Base-by-base conservation (phyloP, 64 coral and sea anemone genomes). In the Stylophora pistillata region DNA sequence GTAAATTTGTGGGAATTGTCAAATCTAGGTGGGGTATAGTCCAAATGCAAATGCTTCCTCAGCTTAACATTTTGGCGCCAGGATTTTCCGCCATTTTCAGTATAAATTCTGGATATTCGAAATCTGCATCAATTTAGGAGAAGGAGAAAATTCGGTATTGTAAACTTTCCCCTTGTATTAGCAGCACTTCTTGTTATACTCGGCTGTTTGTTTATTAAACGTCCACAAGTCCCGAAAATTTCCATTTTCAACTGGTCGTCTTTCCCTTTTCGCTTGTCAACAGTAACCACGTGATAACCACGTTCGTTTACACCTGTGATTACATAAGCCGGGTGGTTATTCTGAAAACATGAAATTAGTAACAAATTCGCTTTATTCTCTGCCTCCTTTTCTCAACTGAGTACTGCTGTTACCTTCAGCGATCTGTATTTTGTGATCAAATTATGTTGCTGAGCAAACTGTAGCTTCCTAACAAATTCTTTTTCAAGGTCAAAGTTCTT, bases 221-320 rank as follows among this genome's bases (percentile, higher is more conserved):
- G 31, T 69, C 4, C 61, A 20, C 80, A 69, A 84, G 80, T 63
- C 20, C 64, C 1, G 52, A 53, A 69, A 41, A 84, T 84, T 84
- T 55, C 28, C 33, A 84, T 53, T 62, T 84, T 68, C 15, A 11
- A 68, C 64, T 68, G n/a, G 64, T 28, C 5, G 64, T 68, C 12
- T 68, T 68, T 25, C 3, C 37, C 37, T n/a, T 68, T 76, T 78
- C 75, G 53, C 75, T 55, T 78, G 75, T 78, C 14, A 78, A 78
- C 75, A 78, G 14, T 52, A 41, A 68, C 69, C 80, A 84, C 80
- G 80, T 84, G 80, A 28, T 70, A 10, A 84, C 13, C 56, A 33
- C 55, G 23, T 15, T 58, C 29, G 10, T 30, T 30, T 28, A 30
- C 76, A 81, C 28, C 78, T 60, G 56, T 62, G 13, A 30, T 81